Conservation (phyloP, 2,113 vertebrate genomes). For the Gallinago undulata region DNA sequence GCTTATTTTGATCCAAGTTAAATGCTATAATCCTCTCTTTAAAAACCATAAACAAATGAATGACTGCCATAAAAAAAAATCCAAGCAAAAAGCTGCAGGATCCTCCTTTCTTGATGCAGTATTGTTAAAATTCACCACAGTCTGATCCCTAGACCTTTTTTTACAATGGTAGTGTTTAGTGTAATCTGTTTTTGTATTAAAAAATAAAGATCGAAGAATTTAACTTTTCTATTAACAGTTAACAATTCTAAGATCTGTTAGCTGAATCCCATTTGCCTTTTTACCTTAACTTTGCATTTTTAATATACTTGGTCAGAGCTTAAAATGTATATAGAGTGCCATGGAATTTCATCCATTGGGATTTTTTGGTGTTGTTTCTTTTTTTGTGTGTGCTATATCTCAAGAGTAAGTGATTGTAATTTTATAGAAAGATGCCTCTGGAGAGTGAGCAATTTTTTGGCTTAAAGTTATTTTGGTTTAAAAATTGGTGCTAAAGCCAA, state of each 20-base stretch:
- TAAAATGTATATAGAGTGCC: neutral
- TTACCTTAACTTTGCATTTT: neutral
- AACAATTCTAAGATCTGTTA: neutral
- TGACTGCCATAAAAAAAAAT: neutral
- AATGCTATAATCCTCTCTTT: constrained; percentile 22
- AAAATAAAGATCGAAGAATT: neutral
- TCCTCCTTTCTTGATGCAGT: neutral
- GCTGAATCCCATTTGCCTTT: neutral
- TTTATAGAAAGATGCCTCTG: neutral
- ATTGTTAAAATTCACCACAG: neutral
- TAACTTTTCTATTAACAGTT: neutral
- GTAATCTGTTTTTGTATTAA: neutral
- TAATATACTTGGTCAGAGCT: neutral
- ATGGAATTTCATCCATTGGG: neutral
- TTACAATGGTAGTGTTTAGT: neutral
- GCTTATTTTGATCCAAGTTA: constrained; percentile 8
- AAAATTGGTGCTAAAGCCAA: neutral
- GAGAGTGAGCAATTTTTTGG: neutral
- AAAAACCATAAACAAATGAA: neutral
- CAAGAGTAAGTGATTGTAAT: neutral
- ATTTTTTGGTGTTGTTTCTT: neutral
- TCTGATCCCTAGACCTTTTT: neutral
- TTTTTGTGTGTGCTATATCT: neutral
- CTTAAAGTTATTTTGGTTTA: neutral
- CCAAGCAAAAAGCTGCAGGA: neutral